phyloP scores from a whole-genome alignment of 92 coral and sea anemone genomes.

The Meandrina meandrites region DNA sequence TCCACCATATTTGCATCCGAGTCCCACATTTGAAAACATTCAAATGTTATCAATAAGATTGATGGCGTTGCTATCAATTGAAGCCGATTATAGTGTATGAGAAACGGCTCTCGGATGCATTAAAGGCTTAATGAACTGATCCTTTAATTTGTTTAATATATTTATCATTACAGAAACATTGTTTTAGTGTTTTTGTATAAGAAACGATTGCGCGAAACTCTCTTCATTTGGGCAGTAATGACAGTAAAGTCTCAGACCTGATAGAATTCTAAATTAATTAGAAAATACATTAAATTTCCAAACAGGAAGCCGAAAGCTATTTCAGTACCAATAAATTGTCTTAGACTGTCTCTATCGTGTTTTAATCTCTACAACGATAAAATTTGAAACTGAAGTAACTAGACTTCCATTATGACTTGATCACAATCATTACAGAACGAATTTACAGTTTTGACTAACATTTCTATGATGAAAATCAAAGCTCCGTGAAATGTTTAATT shows the following conservation, averaged over 20 bases:
- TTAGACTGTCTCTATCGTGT: conserved; percentile 14
- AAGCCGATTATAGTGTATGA: not conserved
- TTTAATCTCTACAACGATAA: conserved; percentile 1
- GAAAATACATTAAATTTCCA: not conserved
- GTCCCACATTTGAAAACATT: not conserved
- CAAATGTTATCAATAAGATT: not conserved
- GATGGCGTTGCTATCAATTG: conserved; percentile 2
- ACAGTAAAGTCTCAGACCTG: not conserved
- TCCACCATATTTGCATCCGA: not conserved
- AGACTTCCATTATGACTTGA: not conserved
- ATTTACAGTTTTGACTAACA: not conserved
- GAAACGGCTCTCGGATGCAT: conserved; percentile 13
- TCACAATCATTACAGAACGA: not conserved
- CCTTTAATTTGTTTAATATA: conserved; percentile 11
- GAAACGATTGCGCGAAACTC: not conserved
- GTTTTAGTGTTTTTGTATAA: not conserved
- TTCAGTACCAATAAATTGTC: conserved; percentile 2
- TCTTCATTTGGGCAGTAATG: not conserved
- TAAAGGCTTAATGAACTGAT: conserved; percentile 26
- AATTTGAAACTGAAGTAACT: not conserved
- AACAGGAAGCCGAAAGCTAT: conserved; percentile 5
- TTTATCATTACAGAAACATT: conserved; percentile 10
- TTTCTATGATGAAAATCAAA: not conserved
- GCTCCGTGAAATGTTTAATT: too few species aligned
- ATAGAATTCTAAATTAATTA: not conserved